These are phyloP conservation scores for Enteromius treurensis DNA, from an alignment of 2,797 vertebrate genomes.

Conservation along the genomic window DNA sequence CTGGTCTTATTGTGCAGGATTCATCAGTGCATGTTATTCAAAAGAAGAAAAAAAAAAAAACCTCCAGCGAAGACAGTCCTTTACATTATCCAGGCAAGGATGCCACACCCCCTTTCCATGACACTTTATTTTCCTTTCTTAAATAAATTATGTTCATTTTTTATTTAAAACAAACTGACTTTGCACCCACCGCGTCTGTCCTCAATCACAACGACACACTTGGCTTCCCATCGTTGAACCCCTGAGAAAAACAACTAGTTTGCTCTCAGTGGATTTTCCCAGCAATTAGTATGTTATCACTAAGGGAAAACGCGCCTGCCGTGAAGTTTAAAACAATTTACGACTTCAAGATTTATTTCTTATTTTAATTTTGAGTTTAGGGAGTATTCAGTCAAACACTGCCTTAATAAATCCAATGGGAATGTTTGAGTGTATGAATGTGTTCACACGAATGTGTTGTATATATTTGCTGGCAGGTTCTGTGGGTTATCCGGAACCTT, in stretches of 20 bases:
- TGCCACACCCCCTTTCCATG: not conserved
- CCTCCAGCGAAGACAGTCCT: not conserved
- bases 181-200: not conserved
- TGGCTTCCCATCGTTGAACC: not conserved
- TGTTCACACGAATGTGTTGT: not conserved
- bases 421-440: not conserved
- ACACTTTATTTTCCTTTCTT: not conserved
- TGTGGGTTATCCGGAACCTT: not conserved
- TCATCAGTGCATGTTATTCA: not conserved
- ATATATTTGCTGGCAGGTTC: slow-evolving; percentile 23
- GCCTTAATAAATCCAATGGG: not conserved
- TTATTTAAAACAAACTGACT: slow-evolving; percentile 3
- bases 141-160: not conserved
- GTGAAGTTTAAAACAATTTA: slow-evolving; percentile 21
- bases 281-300: slow-evolving; percentile 6
- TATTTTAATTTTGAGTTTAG: slow-evolving; percentile 14
- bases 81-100: not conserved
- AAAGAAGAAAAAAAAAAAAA: not conserved
- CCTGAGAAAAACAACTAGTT: slow-evolving; percentile 1
- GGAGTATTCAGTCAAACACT: slow-evolving; percentile 12
- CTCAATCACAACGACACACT: not conserved
- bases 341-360: slow-evolving; percentile 2
- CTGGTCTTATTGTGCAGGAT: not conserved
- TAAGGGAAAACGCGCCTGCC: not conserved
- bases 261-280: not conserved